Conservation (phyloP, 2,797 vertebrate species). For the Philypnodon macrostomus region DNA sequence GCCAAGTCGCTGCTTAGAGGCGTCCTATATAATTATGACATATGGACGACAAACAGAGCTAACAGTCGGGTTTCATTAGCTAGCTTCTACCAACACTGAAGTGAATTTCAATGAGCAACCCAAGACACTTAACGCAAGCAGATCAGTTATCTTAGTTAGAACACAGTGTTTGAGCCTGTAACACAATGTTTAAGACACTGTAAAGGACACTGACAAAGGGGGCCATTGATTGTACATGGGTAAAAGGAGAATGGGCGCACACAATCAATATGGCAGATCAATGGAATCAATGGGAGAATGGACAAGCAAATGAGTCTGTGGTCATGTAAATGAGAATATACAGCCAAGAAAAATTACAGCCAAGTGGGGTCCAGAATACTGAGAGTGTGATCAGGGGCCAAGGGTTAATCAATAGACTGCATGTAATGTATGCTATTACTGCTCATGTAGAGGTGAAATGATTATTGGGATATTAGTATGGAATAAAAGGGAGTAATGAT, state of each 20-base stretch:
- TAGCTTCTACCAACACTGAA: background rate
- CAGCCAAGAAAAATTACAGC: slow-evolving; percentile 38
- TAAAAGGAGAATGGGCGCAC: slow-evolving; percentile 38
- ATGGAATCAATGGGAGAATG: slow-evolving; percentile 52
- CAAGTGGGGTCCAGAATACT: slow-evolving; percentile 28
- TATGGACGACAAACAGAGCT: slow-evolving; percentile 12
- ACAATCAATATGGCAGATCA: slow-evolving; percentile 51
- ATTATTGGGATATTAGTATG: slow-evolving; percentile 41
- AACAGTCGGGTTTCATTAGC: slow-evolving; percentile 37
- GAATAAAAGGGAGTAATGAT: slow-evolving; percentile 24
- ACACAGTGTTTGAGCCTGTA: slow-evolving; percentile 17
- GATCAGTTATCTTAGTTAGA: slow-evolving; percentile 6
- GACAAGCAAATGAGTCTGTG: slow-evolving; percentile 58
- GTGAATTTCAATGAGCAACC: background rate
- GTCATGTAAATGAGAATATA: slow-evolving; percentile 48
- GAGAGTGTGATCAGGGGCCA: slow-evolving; percentile 34
- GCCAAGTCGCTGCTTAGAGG: slow-evolving; percentile 36
- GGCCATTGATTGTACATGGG: slow-evolving; percentile 41
- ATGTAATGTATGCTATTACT: slow-evolving; percentile 40
- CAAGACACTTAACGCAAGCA: slow-evolving; percentile 3
- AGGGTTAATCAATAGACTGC: slow-evolving; percentile 44
- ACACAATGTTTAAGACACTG: slow-evolving; percentile 25
- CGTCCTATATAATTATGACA: slow-evolving; percentile 19
- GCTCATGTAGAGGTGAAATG: slow-evolving; percentile 16
- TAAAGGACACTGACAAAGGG: slow-evolving; percentile 28